Evolutionary conservation across 2,113 vertebrate genomes (phyloP).

Genomic region (Euleptes europaea): DNA sequence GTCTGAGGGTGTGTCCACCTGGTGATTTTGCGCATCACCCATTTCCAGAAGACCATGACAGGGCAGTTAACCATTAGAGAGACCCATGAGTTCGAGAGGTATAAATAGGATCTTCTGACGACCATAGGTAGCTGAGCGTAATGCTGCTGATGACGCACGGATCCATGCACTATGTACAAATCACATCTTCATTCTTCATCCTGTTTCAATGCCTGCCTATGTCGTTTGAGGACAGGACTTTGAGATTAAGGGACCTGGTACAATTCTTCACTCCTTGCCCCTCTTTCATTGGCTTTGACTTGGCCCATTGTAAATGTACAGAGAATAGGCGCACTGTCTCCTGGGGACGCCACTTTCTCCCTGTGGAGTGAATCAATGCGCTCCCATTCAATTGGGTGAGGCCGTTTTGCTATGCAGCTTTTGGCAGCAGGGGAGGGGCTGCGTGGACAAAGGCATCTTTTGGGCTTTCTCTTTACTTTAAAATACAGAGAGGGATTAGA

Average conservation of each 20-base stretch:
- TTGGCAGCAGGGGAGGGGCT: neutral
- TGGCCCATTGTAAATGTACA: neutral
- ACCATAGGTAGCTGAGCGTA: neutral
- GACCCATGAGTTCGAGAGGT: too few relatives aligned
- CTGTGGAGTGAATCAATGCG: neutral
- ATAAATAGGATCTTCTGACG: neutral
- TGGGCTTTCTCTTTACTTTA: neutral
- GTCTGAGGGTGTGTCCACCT: too few relatives aligned
- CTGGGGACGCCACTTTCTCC: neutral
- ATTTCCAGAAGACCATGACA: neutral
- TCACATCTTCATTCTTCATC: neutral
- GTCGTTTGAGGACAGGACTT: neutral
- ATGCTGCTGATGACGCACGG: too few relatives aligned
- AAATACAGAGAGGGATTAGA: too few relatives aligned
- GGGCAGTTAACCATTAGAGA: neutral
- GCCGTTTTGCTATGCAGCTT: neutral
- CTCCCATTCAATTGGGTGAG: neutral
- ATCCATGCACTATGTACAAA: neutral
- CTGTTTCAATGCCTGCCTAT: neutral
- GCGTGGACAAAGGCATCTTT: neutral
- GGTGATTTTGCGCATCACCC: neutral
- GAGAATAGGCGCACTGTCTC: conserved; percentile 13
- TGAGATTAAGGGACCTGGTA: conserved; percentile 5
- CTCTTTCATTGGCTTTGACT: conserved; percentile 17
- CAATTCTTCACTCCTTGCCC: neutral